Conservation (phyloP, 2,888 invertebrate species). For the Xanthorhoe designata region DNA sequence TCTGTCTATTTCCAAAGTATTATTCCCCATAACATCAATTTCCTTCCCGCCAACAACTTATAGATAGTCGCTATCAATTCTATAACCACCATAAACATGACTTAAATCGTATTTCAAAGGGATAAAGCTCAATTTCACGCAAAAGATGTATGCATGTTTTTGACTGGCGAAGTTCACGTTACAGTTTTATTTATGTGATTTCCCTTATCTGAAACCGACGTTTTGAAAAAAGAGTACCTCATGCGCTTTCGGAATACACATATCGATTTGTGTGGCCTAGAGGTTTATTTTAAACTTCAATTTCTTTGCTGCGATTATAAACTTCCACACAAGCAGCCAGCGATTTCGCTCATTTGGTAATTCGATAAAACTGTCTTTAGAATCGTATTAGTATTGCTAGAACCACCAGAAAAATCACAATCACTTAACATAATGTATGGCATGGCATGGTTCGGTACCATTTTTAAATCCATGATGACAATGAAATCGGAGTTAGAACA, state of each 20-base stretch:
- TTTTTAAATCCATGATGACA: not conserved
- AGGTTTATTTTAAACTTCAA: too few species aligned
- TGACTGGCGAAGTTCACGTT: constrained; percentile 24
- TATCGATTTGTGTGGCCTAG: too few species aligned
- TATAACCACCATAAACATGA: constrained; percentile 14
- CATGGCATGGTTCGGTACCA: not conserved
- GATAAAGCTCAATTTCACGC: constrained; percentile 15
- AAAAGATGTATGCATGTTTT: constrained; percentile 8
- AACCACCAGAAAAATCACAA: not conserved
- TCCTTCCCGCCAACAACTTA: constrained; percentile 18
- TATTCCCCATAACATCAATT: constrained; percentile 27
- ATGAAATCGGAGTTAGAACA: not conserved
- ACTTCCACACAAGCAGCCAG: too few species aligned
- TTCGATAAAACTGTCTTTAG: too few species aligned
- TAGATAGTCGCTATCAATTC: constrained; percentile 12
- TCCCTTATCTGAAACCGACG: constrained; percentile 18
- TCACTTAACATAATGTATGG: not conserved
- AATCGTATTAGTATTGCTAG: too few species aligned
- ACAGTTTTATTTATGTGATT: constrained; percentile 27
- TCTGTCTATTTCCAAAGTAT: constrained; percentile 12
- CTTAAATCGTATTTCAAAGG: constrained; percentile 6
- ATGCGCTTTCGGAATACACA: not conserved
- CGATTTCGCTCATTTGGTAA: too few species aligned
- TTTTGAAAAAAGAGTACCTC: constrained; percentile 17
- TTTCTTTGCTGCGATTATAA: too few species aligned